A percentile compares a stretch with the other conserved stretches of the same genome.
Evolutionary conservation across 2,888 invertebrate species (phyloP).

Genomic region (Byasa hedistus): DNA sequence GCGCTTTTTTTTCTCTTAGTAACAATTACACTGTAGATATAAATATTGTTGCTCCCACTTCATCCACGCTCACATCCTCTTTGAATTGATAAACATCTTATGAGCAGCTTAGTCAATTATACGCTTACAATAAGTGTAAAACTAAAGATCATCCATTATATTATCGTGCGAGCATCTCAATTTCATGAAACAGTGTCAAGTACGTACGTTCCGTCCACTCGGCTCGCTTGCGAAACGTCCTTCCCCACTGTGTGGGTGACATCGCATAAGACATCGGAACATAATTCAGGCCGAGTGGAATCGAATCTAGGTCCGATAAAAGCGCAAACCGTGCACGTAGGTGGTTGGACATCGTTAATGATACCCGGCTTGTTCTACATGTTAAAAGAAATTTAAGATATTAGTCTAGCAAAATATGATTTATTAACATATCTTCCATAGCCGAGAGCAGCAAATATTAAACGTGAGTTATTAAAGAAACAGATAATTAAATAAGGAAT

Average conservation of each 20-base stretch:
- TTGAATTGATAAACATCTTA: neutral
- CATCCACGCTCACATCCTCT: neutral
- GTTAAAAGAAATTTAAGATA: too few species aligned
- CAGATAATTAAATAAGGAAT: too few species aligned
- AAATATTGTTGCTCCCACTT: too few species aligned
- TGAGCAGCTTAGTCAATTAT: neutral
- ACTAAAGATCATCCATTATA: constrained; percentile 2
- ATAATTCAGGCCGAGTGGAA: constrained; percentile 16
- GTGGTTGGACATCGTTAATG: neutral
- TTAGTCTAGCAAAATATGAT: too few species aligned
- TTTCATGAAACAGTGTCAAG: constrained; percentile 27
- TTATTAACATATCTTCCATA: too few species aligned
- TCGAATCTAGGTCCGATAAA: constrained; percentile 7
- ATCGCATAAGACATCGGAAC: neutral
- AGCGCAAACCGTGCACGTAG: neutral
- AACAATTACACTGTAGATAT: too few species aligned
- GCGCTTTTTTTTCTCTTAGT: too few species aligned
- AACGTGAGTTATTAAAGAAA: too few species aligned
- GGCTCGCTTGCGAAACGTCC: constrained; percentile 5
- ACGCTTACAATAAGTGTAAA: neutral
- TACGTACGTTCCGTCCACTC: constrained; percentile 8
- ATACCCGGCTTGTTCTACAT: too few species aligned
- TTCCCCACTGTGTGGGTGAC: constrained; percentile 12
- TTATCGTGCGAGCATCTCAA: constrained; percentile 9
- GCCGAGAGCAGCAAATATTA: too few species aligned